phyloP scores from a whole-genome alignment of 2,888 invertebrate genomes.

The Mylabris sibirica region DNA sequence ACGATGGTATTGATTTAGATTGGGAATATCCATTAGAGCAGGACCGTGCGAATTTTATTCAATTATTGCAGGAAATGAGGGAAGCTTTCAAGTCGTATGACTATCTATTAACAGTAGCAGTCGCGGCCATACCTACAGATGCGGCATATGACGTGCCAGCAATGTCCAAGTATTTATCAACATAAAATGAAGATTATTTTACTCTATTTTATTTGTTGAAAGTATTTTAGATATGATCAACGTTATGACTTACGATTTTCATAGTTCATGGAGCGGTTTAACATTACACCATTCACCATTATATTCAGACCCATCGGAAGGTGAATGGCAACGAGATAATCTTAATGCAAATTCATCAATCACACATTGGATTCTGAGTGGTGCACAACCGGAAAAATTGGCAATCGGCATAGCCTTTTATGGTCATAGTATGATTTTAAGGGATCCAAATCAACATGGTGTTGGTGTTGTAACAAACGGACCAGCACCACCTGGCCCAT shows the following conservation, averaged over 20 bases:
- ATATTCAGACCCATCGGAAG: constrained; percentile 46
- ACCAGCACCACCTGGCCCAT: constrained; percentile 23
- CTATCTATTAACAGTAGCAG: no score
- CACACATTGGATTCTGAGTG: constrained; percentile 17
- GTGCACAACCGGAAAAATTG: constrained; percentile 22
- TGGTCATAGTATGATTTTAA: constrained; percentile 23
- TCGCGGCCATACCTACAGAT: no score
- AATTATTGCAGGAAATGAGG: no score
- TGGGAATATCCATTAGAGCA: constrained; percentile 73
- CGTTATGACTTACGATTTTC: no score
- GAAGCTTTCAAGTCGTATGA: no score
- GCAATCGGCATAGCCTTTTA: constrained; percentile 30
- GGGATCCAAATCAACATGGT: constrained; percentile 20
- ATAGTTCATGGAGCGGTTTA: no score
- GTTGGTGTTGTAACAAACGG: constrained; percentile 18
- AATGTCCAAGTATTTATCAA: no score
- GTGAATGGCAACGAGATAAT: constrained; percentile 20
- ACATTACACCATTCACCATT: no score
- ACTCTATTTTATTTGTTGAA: no score
- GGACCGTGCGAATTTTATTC: constrained; percentile 58
- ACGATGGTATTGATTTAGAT: constrained; percentile 75
- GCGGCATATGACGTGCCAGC: no score
- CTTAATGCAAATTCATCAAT: constrained; percentile 20
- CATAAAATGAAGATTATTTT: no score
- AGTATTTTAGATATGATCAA: no score